Conservation (phyloP, 2,888 invertebrate genomes). For the Coremacera marginata region DNA sequence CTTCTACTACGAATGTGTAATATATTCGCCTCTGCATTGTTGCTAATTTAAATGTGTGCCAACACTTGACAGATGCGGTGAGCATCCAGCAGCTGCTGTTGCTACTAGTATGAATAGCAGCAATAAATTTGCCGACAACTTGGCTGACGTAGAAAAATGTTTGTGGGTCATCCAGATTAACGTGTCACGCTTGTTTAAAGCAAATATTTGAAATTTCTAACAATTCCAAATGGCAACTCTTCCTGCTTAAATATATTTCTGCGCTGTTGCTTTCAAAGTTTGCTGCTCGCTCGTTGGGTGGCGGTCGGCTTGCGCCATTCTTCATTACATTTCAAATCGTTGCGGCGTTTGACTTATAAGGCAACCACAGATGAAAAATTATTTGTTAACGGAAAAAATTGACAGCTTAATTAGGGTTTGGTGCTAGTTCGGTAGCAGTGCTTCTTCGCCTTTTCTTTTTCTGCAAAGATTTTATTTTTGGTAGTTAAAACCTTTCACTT, state of each 20-base stretch:
- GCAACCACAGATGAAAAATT: background rate
- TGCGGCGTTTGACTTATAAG: slow-evolving; percentile 7
- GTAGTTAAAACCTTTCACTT: slow-evolving; percentile 28
- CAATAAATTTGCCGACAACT: slow-evolving; percentile 19
- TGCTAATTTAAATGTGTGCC: slow-evolving; percentile 30
- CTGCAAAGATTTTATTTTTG: background rate
- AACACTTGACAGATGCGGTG: background rate
- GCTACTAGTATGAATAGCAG: background rate
- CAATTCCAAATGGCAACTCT: background rate
- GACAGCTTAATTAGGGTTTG: slow-evolving; percentile 61
- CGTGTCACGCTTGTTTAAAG: slow-evolving; percentile 39
- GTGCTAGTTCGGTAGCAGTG: slow-evolving; percentile 45
- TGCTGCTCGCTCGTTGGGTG: background rate
- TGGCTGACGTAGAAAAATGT: background rate
- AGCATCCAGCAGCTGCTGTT: background rate
- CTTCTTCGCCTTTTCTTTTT: slow-evolving; percentile 1
- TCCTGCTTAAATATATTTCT: background rate
- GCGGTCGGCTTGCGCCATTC: background rate
- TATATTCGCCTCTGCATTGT: slow-evolving; percentile 28
- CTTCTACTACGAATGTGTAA: background rate
- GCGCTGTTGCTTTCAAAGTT: background rate
- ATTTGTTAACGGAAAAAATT: slow-evolving; percentile 41
- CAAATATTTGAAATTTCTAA: slow-evolving; percentile 29
- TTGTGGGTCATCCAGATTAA: slow-evolving; percentile 8
- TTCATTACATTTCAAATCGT: background rate